Base-by-base conservation (phyloP, 2,797 vertebrate species). In the Paratrypauchen microcephalus region DNA sequence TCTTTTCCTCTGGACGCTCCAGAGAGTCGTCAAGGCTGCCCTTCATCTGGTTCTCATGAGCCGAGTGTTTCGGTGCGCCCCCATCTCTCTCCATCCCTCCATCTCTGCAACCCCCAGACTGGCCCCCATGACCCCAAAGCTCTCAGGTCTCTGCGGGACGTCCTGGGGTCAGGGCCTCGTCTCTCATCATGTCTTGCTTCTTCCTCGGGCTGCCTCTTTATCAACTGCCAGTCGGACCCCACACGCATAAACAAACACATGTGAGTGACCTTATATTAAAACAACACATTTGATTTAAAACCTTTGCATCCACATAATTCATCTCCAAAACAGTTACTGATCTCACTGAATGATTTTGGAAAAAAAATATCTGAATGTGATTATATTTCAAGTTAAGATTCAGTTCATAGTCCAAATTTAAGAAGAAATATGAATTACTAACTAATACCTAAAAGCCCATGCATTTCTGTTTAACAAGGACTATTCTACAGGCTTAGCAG, bases 21-120 rank as follows among this genome's bases (percentile, higher is more conserved):
- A 71, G 89, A 91, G 90, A 91, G 87, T 82, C 79, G 76, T 90
- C 78, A 82, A 73, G 78, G 84, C 83, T 73, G 83, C 77, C 79
- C 79, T 89, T 91, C 91, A 91, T 92, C 91, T 93, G 92, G 90
- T 92, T 92, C 86, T 87, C 89, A 91, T 91, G 88, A 92, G 81
- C 73, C 75, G 68, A 77, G 77, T 77, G 78, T 77, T 63, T 88
- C 67, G 72, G 66, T 79, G 82, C 72, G 76, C 78, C 81, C 61
- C 83, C 66, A 73, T 85, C 66, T 75, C 69, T 68, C 70, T 69
- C 65, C 71, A 23, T 65, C 70, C 71, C 70, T 80, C 74, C 39
- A 60, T 57, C 58, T 45, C n/a, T 47, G 16, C 57, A 70, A 48
- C 72, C 70, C 63, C 48, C 69, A 70, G 67, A 78, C 7, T 73